Percentiles rank a stretch among this genome's conserved stretches.
These are phyloP conservation scores for Merops nubicus DNA, from an alignment of 2,113 vertebrate species.

Conservation along the genomic window DNA sequence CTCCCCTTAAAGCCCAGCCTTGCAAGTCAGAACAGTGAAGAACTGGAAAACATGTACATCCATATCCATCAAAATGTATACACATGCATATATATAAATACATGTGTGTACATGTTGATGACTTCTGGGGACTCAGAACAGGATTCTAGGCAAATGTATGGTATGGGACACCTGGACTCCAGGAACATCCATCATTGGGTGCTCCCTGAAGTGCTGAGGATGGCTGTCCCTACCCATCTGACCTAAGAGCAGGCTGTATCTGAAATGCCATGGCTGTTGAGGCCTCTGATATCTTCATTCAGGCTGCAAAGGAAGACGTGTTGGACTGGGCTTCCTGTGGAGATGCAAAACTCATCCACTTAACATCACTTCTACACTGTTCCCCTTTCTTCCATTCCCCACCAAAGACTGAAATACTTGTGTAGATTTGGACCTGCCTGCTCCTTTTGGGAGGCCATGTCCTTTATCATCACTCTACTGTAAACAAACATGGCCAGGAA, in stretches of 20 bases:
- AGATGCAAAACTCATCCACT: neutral
- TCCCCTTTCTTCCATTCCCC: accelerated
- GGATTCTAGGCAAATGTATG: neutral
- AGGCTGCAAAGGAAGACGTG: neutral
- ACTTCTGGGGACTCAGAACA: neutral
- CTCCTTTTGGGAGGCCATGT: neutral
- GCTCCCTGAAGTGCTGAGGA: neutral
- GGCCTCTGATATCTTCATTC: neutral
- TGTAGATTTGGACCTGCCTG: neutral
- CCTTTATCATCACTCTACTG: neutral
- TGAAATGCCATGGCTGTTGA: neutral
- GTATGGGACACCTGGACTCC: accelerated
- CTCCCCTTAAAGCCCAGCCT: neutral
- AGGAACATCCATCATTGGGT: neutral
- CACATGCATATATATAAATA: too few species aligned
- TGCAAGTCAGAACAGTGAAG: neutral
- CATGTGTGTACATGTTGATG: neutral
- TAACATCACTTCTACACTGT: neutral
- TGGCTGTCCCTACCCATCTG: neutral
- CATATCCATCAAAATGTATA: neutral
- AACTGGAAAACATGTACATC: neutral
- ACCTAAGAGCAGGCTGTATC: neutral
- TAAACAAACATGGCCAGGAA: neutral
- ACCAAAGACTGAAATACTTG: neutral
- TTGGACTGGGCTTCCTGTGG: neutral